Evolutionary conservation across 2,113 vertebrate species (phyloP).

Genomic region (Atractosteus spatula): DNA sequence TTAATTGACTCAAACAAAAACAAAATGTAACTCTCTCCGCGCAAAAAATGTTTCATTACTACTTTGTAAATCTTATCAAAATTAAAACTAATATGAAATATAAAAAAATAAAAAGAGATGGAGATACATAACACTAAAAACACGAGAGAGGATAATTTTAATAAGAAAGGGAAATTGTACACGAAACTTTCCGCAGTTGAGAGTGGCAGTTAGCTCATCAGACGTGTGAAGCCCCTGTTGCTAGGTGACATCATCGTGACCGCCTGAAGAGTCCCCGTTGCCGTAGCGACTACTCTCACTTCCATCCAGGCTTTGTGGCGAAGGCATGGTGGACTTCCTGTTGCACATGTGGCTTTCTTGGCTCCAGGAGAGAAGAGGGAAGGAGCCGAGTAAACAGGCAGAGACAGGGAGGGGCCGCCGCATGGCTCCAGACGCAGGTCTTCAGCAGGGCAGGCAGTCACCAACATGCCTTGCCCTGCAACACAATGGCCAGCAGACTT

Average conservation of each 20-base stretch:
- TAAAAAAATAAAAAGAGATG: too few relatives aligned
- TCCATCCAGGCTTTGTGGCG: background rate
- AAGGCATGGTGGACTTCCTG: background rate
- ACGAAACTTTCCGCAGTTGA: too few relatives aligned
- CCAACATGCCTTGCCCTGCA: slow-evolving; percentile 2
- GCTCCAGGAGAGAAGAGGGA: slow-evolving; percentile 19
- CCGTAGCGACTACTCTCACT: slow-evolving; percentile 47
- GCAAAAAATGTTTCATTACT: too few relatives aligned
- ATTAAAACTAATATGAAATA: too few relatives aligned
- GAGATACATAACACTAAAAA: too few relatives aligned
- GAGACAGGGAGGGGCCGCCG: background rate
- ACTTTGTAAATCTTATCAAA: too few relatives aligned
- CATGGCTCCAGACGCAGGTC: background rate
- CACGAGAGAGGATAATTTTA: too few relatives aligned
- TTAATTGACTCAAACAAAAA: too few relatives aligned
- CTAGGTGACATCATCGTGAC: slow-evolving; percentile 21
- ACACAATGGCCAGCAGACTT: slow-evolving; percentile 20
- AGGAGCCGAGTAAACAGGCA: background rate
- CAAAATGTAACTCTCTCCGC: too few relatives aligned
- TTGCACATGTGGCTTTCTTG: background rate
- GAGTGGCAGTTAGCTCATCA: background rate
- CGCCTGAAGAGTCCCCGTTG: slow-evolving; percentile 36
- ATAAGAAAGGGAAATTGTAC: too few relatives aligned
- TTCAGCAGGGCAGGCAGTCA: background rate
- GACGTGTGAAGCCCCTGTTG: background rate